A percentile compares a stretch with the other conserved stretches of the same genome.
Evolutionary conservation across 2,888 invertebrate genomes (phyloP).

Genomic region (Frankliniella fusca): DNA sequence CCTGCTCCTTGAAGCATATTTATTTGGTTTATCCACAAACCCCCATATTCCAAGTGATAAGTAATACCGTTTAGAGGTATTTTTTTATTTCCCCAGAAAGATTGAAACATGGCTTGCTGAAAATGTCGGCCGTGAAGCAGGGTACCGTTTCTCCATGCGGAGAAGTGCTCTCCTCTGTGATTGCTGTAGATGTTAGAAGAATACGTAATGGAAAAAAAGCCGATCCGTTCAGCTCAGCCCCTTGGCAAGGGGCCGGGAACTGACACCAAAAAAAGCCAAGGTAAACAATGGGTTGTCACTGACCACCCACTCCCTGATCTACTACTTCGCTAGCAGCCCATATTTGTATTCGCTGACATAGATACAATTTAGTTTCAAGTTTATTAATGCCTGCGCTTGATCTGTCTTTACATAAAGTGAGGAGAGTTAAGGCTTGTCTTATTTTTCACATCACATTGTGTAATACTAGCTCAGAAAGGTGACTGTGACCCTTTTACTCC

Average conservation of each 20-base stretch:
- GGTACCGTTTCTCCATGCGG: constrained; percentile 68
- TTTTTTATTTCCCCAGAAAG: constrained; percentile 58
- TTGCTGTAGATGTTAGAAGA: constrained; percentile 54
- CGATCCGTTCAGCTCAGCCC: constrained; percentile 63
- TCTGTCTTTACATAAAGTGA: constrained; percentile 12
- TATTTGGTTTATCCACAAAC: constrained; percentile 45
- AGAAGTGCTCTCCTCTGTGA: constrained; percentile 59
- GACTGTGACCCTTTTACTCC: constrained; percentile 15
- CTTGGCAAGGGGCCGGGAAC: constrained; percentile 64
- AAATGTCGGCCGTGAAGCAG: constrained; percentile 70
- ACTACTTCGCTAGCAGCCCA: not conserved
- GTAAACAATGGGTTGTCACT: constrained; percentile 48
- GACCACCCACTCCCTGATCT: not conserved
- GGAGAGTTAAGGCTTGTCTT: constrained; percentile 28
- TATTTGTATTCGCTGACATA: not conserved
- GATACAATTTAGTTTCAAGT: not conserved
- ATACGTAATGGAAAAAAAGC: constrained; percentile 73
- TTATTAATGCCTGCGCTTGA: not conserved
- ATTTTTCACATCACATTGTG: not conserved
- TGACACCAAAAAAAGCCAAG: constrained; percentile 72
- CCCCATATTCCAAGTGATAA: constrained; percentile 41
- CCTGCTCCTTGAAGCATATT: constrained; percentile 56
- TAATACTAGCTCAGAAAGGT: not conserved
- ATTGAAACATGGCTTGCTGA: constrained; percentile 65
- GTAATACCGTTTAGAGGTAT: constrained; percentile 43